phyloP scores from a whole-genome alignment of 1,140 invertebrate genomes.

The Magallana angulata region DNA sequence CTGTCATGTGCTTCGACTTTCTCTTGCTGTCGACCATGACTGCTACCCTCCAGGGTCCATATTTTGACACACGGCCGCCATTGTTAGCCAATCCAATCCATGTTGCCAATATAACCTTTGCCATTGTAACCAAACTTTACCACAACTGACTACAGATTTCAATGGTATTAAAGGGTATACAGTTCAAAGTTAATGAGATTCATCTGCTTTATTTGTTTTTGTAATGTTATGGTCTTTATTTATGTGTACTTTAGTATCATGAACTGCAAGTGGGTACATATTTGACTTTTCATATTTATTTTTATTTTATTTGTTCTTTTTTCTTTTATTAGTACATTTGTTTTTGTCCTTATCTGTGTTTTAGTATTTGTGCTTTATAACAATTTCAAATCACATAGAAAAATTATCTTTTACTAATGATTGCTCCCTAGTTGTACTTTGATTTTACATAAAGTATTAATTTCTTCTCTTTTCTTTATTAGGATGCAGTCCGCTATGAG shows the following conservation, averaged over 20 bases:
- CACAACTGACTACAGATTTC: constrained; percentile 24
- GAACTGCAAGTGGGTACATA: neutral
- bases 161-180: constrained; percentile 16
- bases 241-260: neutral
- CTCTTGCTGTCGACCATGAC: constrained; percentile 26
- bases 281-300: neutral
- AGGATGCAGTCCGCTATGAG: constrained; percentile 81
- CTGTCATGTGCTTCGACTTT: constrained; percentile 32
- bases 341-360: neutral
- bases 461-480: neutral
- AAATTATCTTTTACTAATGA: neutral
- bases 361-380: neutral
- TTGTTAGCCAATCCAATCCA: constrained; percentile 34
- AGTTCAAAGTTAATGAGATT: constrained; percentile 8
- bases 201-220: constrained; percentile 22
- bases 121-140: constrained; percentile 38
- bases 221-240: neutral
- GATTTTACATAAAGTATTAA: neutral
- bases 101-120: constrained; percentile 36
- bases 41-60: constrained; percentile 2
- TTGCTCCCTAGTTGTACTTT: neutral
- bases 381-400: neutral
- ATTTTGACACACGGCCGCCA: constrained; percentile 18
- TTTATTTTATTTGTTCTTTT: no score
- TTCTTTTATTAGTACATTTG: neutral